Base-by-base conservation (phyloP, 2,113 vertebrate species). In the Coturnix japonica region DNA sequence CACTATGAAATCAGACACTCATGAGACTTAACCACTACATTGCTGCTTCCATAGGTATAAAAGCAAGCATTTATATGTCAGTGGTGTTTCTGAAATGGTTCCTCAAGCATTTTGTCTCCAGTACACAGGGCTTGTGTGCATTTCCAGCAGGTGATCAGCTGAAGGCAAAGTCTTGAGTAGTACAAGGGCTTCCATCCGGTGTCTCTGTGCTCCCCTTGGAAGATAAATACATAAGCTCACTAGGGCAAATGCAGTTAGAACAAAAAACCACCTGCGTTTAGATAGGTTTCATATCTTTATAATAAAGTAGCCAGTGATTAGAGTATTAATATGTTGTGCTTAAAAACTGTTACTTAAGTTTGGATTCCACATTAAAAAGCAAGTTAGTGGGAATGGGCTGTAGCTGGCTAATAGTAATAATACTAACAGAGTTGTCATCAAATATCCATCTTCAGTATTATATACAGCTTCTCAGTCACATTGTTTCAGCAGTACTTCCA, bases 21-120 rank as follows among this genome's bases (percentile, higher is more conserved):
- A 0, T 2, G 1, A 56, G 22, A n/a, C 0, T 56, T 31, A 67
- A 39, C 23, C 5, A 1, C 3, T 0, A 30, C 28, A 28, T 72
- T 64, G 63, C 49, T 93, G 21, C 35, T 60, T 61, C 21, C 60
- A 1, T 35, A 33, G 44, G 4, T 85, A 41, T 37, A 56, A 13
- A 6, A 49, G 35, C 21, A 75, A 30, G 35, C 28, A 5, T 9
- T 75, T 39, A 19, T 0, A 0, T 28, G 5, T 67, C 23, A 35
- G 8, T 65, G n/a, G 13, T 4, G 6, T 17, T 81, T 79, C 75
- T 25, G 44, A 79, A 26, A 57, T 65, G 70, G n/a, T 67, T 73
- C 26, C 16, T 84, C 30, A 20, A 1, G 7, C 6, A 4, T 44
- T 72, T 65, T 81, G 18, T 17, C 59, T 30, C 17, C 54, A 37